Base-by-base conservation (phyloP, 2,888 invertebrate species). In the Copidosoma aretas region DNA sequence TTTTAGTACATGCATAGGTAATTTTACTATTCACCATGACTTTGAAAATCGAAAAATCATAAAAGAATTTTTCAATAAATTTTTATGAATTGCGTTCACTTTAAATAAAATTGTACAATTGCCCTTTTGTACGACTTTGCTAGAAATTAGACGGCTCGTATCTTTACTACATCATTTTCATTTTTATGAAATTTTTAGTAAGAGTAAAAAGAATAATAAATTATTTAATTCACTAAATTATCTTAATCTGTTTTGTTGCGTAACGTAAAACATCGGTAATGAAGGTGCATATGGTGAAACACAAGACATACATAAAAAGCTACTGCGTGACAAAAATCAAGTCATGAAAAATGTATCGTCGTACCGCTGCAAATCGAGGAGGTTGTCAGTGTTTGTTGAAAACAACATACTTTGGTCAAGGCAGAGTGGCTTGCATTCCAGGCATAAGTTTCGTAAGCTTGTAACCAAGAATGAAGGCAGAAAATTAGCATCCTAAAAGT, bases 341-440 rank as follows among this genome's bases (percentile, higher is more conserved):
- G 41, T 63, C 21, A 63, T 66, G 59, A 67, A 63, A 59, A 70
- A 57, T 59, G 54, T 58, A 52, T 64, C 22, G 51, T 58, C 68
- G 56, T 80, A 80, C 79, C 79, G 71, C 71, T 74, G 72, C 68
- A 54, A 76, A 77, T 77, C 80, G 77, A 76, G 78, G 79, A 81
- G 75, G 75, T 78, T 81, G 78, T 81, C 79, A 78, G 76, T 80
- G 73, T 76, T 79, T 78, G 78, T 76, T 79, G 75, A 77, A 77
- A 79, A 77, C 74, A 74, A 77, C 76, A 77, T 75, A 76, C 75
- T 77, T 77, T 77, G 75, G 77, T 82, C 82, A 82, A 80, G 80
- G 79, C 79, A 81, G 79, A 79, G 81, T 78, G 71, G 79, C 76
- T 80, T 79, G 79, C 81, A 81, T 80, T 80, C 81, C 82, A 79